Evolutionary conservation across 2,888 invertebrate species (phyloP).

Genomic region (Rhagium mordax): DNA sequence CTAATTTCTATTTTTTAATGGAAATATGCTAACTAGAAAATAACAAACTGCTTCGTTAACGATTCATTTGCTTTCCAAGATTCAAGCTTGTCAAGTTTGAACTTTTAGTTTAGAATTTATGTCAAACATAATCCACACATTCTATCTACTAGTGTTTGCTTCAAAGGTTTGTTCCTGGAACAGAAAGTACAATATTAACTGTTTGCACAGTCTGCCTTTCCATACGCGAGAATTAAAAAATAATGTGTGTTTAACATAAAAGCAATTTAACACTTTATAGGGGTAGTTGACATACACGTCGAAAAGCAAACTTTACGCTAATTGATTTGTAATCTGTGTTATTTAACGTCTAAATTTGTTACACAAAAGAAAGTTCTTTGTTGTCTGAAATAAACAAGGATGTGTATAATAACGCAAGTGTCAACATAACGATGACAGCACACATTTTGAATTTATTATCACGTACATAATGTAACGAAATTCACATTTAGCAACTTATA

Average conservation of each 20-base stretch:
- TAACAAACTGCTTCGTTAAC: neutral
- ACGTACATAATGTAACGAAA: too few relatives aligned
- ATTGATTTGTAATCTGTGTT: constrained; percentile 5
- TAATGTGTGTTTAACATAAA: constrained; percentile 16
- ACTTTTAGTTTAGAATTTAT: constrained; percentile 1
- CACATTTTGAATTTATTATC: too few relatives aligned
- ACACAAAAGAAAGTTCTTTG: too few relatives aligned
- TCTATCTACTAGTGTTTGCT: neutral
- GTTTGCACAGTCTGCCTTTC: constrained; percentile 14
- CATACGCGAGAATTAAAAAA: neutral
- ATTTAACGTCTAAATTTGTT: neutral
- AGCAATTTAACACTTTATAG: constrained; percentile 14
- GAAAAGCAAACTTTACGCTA: constrained; percentile 3
- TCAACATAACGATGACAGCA: too few relatives aligned
- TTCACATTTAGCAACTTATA: too few relatives aligned
- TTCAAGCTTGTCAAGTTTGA: neutral
- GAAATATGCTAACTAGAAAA: too few relatives aligned
- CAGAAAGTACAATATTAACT: constrained; percentile 26
- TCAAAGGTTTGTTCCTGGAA: constrained; percentile 15
- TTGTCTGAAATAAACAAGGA: too few relatives aligned
- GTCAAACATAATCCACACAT: constrained; percentile 1
- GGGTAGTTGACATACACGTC: neutral
- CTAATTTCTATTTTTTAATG: too few relatives aligned
- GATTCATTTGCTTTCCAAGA: neutral
- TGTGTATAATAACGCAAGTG: too few relatives aligned